These are phyloP conservation scores for Lota lota DNA, from an alignment of 2,113 vertebrate genomes.

Conservation along the genomic window DNA sequence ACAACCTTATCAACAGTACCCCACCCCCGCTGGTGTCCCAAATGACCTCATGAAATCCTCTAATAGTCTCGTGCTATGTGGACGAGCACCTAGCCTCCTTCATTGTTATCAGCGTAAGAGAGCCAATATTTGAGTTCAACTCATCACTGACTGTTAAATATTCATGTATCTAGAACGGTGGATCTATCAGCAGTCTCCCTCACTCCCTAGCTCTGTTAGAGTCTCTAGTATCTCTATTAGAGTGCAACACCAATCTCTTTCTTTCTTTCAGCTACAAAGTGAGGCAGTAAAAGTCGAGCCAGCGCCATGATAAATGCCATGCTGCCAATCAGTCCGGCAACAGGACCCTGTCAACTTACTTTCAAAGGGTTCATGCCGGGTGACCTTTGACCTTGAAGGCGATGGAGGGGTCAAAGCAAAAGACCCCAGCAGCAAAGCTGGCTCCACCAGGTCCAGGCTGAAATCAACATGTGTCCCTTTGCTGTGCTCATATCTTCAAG, in stretches of 20 bases:
- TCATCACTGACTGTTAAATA: too few species aligned
- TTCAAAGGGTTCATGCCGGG: slow-evolving; percentile 52
- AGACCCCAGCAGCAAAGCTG: slow-evolving; percentile 32
- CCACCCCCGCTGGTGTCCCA: too few species aligned
- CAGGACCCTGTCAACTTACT: slow-evolving; percentile 45
- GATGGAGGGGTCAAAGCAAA: slow-evolving; percentile 44
- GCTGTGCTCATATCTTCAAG: neutral
- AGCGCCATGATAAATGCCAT: slow-evolving; percentile 36
- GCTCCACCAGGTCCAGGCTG: slow-evolving; percentile 33
- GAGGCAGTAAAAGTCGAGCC: slow-evolving; percentile 32
- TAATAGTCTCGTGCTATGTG: too few species aligned
- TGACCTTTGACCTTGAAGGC: slow-evolving; percentile 55
- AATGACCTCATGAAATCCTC: too few species aligned
- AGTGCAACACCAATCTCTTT: neutral
- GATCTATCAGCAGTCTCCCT: too few species aligned
- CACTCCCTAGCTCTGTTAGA: too few species aligned
- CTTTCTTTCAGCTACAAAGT: slow-evolving; percentile 14
- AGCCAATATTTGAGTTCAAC: too few species aligned
- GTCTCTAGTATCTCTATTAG: too few species aligned
- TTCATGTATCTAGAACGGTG: too few species aligned
- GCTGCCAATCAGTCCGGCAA: slow-evolving; percentile 43
- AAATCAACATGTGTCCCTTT: slow-evolving; percentile 4
- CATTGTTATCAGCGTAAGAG: too few species aligned
- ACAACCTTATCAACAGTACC: too few species aligned
- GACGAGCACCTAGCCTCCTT: too few species aligned